phyloP scores from a whole-genome alignment of 2,113 vertebrate species.

The Macheiramphus alcinus region DNA sequence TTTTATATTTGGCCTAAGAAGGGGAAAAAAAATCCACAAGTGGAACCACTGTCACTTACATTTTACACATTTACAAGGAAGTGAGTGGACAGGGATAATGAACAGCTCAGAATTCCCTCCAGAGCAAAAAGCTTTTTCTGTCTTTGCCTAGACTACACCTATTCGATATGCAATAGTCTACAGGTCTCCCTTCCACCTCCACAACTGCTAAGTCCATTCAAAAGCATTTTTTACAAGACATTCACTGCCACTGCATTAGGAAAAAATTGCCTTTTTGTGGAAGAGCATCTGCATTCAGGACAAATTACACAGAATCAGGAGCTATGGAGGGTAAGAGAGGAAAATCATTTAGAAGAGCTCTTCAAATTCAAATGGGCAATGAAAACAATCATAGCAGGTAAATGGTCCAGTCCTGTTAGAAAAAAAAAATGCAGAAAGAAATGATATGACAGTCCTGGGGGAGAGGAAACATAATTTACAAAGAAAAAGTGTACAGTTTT shows the following conservation, averaged over 20 bases:
- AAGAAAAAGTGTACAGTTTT: slow-evolving; percentile 49
- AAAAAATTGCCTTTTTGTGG: background rate
- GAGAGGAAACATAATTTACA: slow-evolving; percentile 51
- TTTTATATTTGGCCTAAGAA: background rate
- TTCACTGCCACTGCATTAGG: background rate
- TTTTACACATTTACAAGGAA: background rate
- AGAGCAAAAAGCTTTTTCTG: background rate
- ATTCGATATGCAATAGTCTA: background rate
- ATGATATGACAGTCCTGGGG: background rate
- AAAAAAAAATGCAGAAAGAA: slow-evolving; percentile 11
- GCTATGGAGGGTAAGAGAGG: background rate
- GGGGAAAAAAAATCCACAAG: background rate
- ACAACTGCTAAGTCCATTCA: background rate
- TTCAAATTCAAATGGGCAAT: slow-evolving; percentile 50
- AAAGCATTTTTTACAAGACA: background rate
- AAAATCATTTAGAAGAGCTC: slow-evolving; percentile 15
- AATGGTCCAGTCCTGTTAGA: background rate
- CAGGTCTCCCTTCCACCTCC: background rate
- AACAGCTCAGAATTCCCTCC: background rate
- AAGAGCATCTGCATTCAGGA: background rate
- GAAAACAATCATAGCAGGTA: background rate
- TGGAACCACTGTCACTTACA: background rate
- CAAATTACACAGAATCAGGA: background rate
- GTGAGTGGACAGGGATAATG: background rate
- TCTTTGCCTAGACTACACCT: background rate